These are phyloP conservation scores for Meriones unguiculatus DNA, from an alignment of 2,113 vertebrate species.

Conservation along the genomic window DNA sequence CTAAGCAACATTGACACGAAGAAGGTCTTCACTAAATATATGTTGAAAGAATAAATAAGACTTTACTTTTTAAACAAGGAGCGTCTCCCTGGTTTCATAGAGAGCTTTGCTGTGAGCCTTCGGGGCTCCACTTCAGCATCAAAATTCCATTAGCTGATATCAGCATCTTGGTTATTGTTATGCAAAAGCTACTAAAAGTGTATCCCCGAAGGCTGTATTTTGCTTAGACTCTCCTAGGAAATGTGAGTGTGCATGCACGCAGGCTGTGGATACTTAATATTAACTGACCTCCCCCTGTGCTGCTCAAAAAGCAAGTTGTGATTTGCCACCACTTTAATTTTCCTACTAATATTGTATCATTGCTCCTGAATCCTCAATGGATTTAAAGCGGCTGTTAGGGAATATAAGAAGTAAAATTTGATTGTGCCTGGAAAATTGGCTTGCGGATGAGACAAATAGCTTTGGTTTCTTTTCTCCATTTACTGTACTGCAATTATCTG, in stretches of 20 bases:
- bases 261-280: conserved; percentile 73
- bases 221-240: conserved; percentile 70
- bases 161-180: conserved; percentile 79
- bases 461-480: conserved; percentile 71
- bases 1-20: conserved; percentile 12
- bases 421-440: conserved; percentile 75
- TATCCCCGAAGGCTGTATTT: conserved; percentile 82
- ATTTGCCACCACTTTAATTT: conserved; percentile 73
- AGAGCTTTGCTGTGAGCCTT: conserved; percentile 61
- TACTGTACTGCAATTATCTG: conserved; percentile 65
- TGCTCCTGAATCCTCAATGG: conserved; percentile 72
- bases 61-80: conserved; percentile 67
- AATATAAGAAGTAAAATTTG: conserved; percentile 75
- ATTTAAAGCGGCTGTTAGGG: conserved; percentile 48
- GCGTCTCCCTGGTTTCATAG: conserved; percentile 59
- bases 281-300: conserved; percentile 57
- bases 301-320: conserved; percentile 68
- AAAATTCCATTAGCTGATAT: conserved; percentile 80
- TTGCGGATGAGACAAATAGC: conserved; percentile 71
- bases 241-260: neutral
- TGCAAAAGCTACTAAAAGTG: conserved; percentile 76
- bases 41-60: conserved; percentile 48
- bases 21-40: conserved; percentile 28
- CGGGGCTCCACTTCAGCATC: conserved; percentile 23
- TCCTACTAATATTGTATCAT: conserved; percentile 71